phyloP scores from a whole-genome alignment of 2,113 vertebrate species.

The Synchiropus splendidus region DNA sequence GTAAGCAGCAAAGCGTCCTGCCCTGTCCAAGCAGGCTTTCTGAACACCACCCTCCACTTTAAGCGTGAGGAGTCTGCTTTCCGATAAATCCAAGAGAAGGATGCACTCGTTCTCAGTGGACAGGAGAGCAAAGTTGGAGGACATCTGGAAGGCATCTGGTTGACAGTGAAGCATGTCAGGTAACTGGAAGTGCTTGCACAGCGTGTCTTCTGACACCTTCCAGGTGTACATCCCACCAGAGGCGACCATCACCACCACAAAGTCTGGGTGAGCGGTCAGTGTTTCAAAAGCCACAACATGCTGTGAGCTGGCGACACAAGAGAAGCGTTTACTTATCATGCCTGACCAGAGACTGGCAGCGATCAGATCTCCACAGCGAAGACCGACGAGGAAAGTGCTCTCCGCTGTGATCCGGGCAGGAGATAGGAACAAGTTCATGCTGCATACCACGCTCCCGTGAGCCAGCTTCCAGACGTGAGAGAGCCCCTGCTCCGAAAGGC shows the following conservation, averaged over 20 bases:
- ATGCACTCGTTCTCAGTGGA: slow-evolving; percentile 39
- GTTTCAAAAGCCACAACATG: slow-evolving; percentile 59
- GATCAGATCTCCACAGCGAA: slow-evolving; percentile 47
- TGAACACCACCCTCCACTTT: slow-evolving; percentile 42
- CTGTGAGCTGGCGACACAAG: slow-evolving; percentile 29
- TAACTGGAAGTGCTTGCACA: slow-evolving; percentile 62
- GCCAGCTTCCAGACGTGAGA: slow-evolving; percentile 68
- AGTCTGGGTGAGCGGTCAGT: slow-evolving; percentile 59
- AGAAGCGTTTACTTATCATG: slow-evolving; percentile 60
- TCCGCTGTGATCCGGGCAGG: slow-evolving; percentile 60
- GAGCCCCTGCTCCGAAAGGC: slow-evolving; percentile 47
- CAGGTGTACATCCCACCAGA: slow-evolving; percentile 67
- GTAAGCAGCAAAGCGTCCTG: slow-evolving; percentile 51
- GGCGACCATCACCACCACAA: slow-evolving; percentile 56
- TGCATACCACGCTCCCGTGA: slow-evolving; percentile 57
- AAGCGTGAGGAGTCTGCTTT: slow-evolving; percentile 51
- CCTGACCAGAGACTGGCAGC: slow-evolving; percentile 73
- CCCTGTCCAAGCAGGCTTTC: slow-evolving; percentile 45
- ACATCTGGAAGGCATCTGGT: slow-evolving; percentile 52
- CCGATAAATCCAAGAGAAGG: slow-evolving; percentile 54
- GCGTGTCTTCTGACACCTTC: slow-evolving; percentile 65
- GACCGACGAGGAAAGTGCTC: slow-evolving; percentile 70
- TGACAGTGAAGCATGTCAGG: slow-evolving; percentile 40
- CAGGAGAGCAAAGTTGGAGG: slow-evolving; percentile 55
- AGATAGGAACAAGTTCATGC: slow-evolving; percentile 46